Evolutionary conservation across 1,140 invertebrate species (phyloP).

Genomic region (Thaumatotibia leucotreta): DNA sequence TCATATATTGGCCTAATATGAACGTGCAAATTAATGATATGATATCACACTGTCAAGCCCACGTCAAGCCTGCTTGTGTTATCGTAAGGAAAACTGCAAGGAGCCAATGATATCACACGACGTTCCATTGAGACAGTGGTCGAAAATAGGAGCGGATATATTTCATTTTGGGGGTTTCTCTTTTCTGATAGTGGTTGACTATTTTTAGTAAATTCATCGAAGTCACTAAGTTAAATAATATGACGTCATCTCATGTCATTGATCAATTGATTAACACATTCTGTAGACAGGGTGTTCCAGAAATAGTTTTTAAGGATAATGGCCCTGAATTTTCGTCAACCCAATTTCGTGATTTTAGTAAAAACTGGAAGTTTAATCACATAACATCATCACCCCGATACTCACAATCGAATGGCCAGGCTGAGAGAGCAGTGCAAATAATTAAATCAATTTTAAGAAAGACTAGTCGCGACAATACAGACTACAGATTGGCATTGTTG

Average conservation of each 20-base stretch:
- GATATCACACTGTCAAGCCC: constrained; percentile 1
- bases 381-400: constrained; percentile 19
- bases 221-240: constrained; percentile 20
- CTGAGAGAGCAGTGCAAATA: constrained; percentile 22
- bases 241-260: constrained; percentile 23
- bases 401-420: too few relatives aligned
- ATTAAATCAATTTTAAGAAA: constrained; percentile 39
- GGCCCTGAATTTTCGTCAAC: constrained; percentile 56
- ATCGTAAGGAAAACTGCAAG: constrained; percentile 25
- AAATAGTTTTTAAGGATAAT: constrained; percentile 59
- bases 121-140: constrained; percentile 21
- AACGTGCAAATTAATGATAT: not conserved
- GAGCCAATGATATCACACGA: constrained; percentile 40
- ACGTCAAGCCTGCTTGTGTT: not conserved
- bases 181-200: constrained; percentile 48
- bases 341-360: constrained; percentile 57
- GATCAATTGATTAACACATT: constrained; percentile 40
- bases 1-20: not conserved
- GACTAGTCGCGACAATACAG: constrained; percentile 19
- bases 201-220: constrained; percentile 48
- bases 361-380: constrained; percentile 49
- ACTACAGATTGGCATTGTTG: constrained; percentile 30
- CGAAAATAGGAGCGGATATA: constrained; percentile 26
- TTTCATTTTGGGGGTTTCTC: constrained; percentile 37
- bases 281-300: constrained; percentile 50